A percentile compares a stretch with the other conserved stretches of the same genome.
Conservation (phyloP, 2,888 invertebrate species). For the Pedicia rivosa region DNA sequence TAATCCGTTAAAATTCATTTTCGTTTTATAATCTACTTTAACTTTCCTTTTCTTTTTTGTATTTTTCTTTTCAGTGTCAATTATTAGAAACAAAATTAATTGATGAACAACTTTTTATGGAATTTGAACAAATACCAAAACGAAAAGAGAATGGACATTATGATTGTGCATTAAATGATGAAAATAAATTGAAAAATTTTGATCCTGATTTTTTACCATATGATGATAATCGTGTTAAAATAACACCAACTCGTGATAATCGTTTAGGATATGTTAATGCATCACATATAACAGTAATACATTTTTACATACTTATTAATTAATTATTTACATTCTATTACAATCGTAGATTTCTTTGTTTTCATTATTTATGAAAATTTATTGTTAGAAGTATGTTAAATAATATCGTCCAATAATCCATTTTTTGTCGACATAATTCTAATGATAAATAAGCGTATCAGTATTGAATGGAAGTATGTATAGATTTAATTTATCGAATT, state of each 20-base stretch:
- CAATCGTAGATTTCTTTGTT: no score
- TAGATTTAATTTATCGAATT: no score
- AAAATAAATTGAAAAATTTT: constrained; percentile 38
- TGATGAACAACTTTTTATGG: constrained; percentile 60
- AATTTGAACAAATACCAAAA: constrained; percentile 74
- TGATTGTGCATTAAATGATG: constrained; percentile 54
- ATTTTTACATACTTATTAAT: constrained; percentile 12
- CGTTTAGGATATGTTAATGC: constrained; percentile 85
- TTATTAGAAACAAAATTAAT: constrained; percentile 49
- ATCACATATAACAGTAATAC: constrained; percentile 64
- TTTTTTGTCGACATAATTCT: no score
- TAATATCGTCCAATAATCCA: no score
- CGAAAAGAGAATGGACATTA: constrained; percentile 52
- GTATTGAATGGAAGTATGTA: no score
- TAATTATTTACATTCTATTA: neutral
- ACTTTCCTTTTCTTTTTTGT: constrained; percentile 8
- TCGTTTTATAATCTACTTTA: constrained; percentile 4
- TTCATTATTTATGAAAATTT: no score
- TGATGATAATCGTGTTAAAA: constrained; percentile 71
- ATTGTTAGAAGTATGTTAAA: no score
- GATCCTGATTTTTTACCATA: constrained; percentile 62
- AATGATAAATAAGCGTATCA: no score
- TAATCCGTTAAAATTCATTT: neutral
- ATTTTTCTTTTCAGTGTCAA: constrained; percentile 36
- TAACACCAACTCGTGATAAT: constrained; percentile 70